These are phyloP conservation scores for Drosophila tsacasi DNA, from an alignment of 1,140 invertebrate species.

Conservation along the genomic window DNA sequence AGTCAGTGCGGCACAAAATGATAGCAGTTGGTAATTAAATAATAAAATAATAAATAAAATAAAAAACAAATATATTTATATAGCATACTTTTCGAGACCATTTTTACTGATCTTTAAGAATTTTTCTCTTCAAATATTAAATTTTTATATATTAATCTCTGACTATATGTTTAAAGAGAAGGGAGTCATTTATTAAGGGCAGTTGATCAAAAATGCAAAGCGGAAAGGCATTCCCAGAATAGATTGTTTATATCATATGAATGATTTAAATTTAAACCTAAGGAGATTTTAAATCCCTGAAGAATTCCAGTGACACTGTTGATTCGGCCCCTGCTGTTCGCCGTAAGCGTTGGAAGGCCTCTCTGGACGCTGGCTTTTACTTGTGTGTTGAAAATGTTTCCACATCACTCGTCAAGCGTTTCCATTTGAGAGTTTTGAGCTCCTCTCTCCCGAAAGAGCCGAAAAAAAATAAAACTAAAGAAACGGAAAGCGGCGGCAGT, in stretches of 20 bases:
- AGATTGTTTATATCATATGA: not conserved
- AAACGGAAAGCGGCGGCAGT: slow-evolving; percentile 71
- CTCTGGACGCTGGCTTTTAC: slow-evolving; percentile 65
- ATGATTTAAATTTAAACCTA: no score
- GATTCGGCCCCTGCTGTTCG: not conserved
- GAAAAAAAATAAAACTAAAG: slow-evolving; percentile 53
- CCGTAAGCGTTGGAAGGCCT: slow-evolving; percentile 56
- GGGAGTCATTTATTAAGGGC: no score
- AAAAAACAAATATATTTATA: no score
- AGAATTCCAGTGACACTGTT: not conserved
- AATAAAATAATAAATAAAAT: not conserved
- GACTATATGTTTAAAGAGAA: no score
- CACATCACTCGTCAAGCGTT: slow-evolving; percentile 85
- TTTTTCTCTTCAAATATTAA: not conserved
- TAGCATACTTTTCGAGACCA: not conserved
- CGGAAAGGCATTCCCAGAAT: not conserved
- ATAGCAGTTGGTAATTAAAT: not conserved
- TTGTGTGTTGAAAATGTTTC: slow-evolving; percentile 84
- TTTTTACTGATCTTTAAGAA: not conserved
- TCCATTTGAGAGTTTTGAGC: slow-evolving; percentile 74
- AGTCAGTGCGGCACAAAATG: not conserved
- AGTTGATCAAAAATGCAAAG: no score
- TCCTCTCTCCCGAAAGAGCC: slow-evolving; percentile 62
- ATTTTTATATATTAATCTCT: no score
- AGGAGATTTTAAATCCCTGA: not conserved